Evolutionary conservation across 2,888 invertebrate species (phyloP).

Genomic region (Zonitis immaculata): DNA sequence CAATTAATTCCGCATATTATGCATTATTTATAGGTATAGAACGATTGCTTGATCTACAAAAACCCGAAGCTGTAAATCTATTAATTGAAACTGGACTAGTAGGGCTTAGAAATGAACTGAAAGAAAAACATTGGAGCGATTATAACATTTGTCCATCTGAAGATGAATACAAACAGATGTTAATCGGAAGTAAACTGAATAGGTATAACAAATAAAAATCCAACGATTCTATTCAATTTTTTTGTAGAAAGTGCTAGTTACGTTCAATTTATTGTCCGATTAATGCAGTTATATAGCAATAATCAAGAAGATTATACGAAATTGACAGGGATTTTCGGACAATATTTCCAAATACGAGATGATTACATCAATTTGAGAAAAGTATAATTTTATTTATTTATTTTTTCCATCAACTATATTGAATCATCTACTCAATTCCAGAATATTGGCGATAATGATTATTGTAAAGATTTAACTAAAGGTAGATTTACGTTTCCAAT

Average conservation of each 20-base stretch:
- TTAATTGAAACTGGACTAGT: conserved; percentile 89
- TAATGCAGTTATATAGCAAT: conserved; percentile 93
- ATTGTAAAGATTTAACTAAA: conserved; percentile 95
- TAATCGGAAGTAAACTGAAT: conserved; percentile 67
- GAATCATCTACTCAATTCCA: conserved; percentile 46
- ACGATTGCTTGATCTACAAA: conserved; percentile 74
- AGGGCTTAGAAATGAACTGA: conserved; percentile 92
- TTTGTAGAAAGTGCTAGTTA: conserved; percentile 91
- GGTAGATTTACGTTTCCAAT: conserved; percentile 98
- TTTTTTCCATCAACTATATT: too few species aligned
- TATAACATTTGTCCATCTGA: conserved; percentile 91
- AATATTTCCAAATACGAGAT: conserved; percentile 96
- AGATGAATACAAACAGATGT: conserved; percentile 93
- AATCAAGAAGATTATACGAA: conserved; percentile 80
- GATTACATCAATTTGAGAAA: conserved; percentile 89
- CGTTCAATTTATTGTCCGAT: conserved; percentile 88
- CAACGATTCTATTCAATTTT: too few species aligned
- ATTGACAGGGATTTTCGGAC: conserved; percentile 79
- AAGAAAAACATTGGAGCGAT: conserved; percentile 98
- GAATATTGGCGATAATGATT: conserved; percentile 93
- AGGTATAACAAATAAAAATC: neutral
- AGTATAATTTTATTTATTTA: too few species aligned
- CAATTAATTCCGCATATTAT: conserved; percentile 96
- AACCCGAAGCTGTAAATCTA: conserved; percentile 80
- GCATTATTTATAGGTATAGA: conserved; percentile 86